These are phyloP conservation scores for Scytalopus superciliaris DNA, from an alignment of 2,113 vertebrate genomes.

Conservation along the genomic window DNA sequence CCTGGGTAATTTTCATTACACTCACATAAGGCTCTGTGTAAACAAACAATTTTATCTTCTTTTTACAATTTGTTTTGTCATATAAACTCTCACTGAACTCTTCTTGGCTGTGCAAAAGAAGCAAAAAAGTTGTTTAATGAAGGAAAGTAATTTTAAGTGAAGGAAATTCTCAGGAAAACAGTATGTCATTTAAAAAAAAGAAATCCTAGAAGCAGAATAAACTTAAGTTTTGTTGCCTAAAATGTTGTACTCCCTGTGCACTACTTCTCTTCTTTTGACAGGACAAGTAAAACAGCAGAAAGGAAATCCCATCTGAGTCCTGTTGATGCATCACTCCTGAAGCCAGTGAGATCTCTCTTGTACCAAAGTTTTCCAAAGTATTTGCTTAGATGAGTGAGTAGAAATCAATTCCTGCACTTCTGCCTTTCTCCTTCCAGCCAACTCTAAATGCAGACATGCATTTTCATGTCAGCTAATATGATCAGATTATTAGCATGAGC, in stretches of 20 bases:
- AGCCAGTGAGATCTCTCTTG: not conserved
- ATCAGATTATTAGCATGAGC: not conserved
- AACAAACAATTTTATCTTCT: constrained; percentile 31
- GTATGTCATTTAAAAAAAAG: not conserved
- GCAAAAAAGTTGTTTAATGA: not conserved
- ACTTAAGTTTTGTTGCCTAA: not conserved
- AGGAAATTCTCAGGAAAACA: not conserved
- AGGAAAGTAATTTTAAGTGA: not conserved
- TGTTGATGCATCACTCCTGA: not conserved
- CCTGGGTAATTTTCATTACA: constrained; percentile 16
- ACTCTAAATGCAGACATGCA: not conserved
- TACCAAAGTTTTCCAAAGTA: not conserved
- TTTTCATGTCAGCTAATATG: not conserved
- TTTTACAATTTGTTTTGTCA: not conserved
- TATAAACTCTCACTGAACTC: not conserved
- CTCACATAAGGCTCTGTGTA: not conserved
- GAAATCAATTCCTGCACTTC: not conserved
- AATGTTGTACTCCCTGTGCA: not conserved
- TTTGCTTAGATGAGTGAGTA: not conserved
- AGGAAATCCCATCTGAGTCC: not conserved
- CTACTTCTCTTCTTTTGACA: not conserved
- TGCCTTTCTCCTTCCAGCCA: not conserved
- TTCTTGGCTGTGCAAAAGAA: not conserved
- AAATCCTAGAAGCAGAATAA: not conserved
- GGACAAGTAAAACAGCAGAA: not conserved